Evolutionary conservation across 1,140 invertebrate species (phyloP).

Genomic region (Drosophila takahashii): DNA sequence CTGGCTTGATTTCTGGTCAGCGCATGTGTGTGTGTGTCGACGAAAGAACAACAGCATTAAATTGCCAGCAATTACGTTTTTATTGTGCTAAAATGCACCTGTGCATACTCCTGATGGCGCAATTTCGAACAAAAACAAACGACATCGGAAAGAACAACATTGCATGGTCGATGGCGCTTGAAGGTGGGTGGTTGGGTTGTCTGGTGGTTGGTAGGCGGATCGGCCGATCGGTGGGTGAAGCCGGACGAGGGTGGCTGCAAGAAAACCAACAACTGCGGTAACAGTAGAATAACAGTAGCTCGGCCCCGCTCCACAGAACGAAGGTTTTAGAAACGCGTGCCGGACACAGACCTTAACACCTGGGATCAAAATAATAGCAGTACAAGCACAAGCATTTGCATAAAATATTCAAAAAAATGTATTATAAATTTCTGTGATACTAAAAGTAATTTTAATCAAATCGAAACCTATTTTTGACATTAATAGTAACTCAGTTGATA

Average conservation of each 20-base stretch:
- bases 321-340: conserved; percentile 40
- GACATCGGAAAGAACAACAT: conserved; percentile 82
- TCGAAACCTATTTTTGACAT: too few species aligned
- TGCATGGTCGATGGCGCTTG: conserved; percentile 40
- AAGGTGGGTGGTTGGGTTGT: not conserved
- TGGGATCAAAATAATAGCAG: conserved; percentile 15
- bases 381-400: not conserved
- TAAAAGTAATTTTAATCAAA: too few species aligned
- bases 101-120: conserved; percentile 83
- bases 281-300: conserved; percentile 71
- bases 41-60: conserved; percentile 74
- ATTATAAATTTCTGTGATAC: too few species aligned
- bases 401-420: not conserved
- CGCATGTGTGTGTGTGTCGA: conserved; percentile 11
- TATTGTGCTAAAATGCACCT: conserved; percentile 83
- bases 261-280: conserved; percentile 78
- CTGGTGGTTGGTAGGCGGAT: conserved; percentile 4
- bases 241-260: conserved; percentile 25
- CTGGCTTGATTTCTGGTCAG: conserved; percentile 42
- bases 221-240: conserved; percentile 5
- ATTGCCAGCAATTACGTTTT: conserved; percentile 82
- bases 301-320: not conserved
- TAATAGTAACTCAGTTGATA: too few species aligned
- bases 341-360: conserved; percentile 9
- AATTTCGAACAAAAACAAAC: conserved; percentile 83